phyloP scores from a whole-genome alignment of 2,888 invertebrate species.

The Sipha maydis region DNA sequence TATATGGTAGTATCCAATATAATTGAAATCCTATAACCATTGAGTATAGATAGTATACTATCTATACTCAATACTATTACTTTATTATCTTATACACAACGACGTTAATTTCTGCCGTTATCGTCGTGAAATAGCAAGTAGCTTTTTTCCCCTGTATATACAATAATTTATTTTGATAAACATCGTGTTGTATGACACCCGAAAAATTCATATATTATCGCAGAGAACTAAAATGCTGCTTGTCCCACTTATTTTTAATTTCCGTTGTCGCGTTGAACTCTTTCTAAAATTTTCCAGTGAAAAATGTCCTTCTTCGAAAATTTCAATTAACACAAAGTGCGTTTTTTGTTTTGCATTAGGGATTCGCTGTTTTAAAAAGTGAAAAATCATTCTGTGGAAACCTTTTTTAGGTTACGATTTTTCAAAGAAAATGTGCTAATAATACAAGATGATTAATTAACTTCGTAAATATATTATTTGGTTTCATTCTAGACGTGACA shows the following conservation, averaged over 20 bases:
- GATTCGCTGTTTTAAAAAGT: slow-evolving; percentile 15
- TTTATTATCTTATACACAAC: neutral
- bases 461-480: neutral
- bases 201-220: slow-evolving; percentile 13
- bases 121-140: neutral
- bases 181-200: slow-evolving; percentile 10
- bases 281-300: neutral
- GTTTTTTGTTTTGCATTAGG: neutral
- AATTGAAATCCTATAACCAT: neutral
- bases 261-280: slow-evolving; percentile 41
- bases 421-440: slow-evolving; percentile 26
- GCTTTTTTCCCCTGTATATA: neutral
- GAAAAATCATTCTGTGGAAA: slow-evolving; percentile 5
- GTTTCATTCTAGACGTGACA: slow-evolving; percentile 14
- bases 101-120: neutral
- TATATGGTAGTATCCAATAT: neutral
- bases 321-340: slow-evolving; percentile 41
- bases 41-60: too few relatives aligned
- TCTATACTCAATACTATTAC: too few relatives aligned
- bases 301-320: neutral
- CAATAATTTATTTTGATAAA: slow-evolving; percentile 20
- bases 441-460: slow-evolving; percentile 17
- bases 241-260: slow-evolving; percentile 34
- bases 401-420: slow-evolving; percentile 34
- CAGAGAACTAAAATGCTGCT: neutral